Base-by-base conservation (phyloP, 92 coral and sea anemone species). In the Phymanthus crucifer region DNA sequence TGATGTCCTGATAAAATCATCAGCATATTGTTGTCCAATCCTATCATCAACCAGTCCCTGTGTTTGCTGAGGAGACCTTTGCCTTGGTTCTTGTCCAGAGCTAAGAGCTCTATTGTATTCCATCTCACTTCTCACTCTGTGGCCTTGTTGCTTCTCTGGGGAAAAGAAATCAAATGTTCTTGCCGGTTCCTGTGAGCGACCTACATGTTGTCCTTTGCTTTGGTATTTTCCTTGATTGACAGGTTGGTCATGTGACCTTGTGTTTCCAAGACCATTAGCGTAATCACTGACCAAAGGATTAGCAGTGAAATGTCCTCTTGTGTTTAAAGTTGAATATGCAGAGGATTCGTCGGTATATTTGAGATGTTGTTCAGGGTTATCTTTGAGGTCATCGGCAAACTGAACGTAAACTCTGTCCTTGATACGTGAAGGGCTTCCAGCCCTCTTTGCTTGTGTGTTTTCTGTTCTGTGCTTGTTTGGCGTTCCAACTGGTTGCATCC, bases 401-500 rank as follows among this genome's bases (percentile, higher is more conserved):
- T 90, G 94, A 10, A 92, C 97, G 83, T 90, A 92, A 2, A 83
- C 90, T 78, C 97, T 83, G 78, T 92, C 97, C 83, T 87, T 86
- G 32, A 87, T 61, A 47, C 84, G 73, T 5, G 89, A 79, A 27
- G 86, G 78, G 48, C 77, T 56, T 38, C 68, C 74, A 3, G 43
- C 9, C 75, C 72, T 84, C 54, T 29, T 73, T 68, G 38, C 71
- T 75, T 3, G 73, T 13, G n/a, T 18, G 7, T 50, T 73, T 34
- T 87, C 93, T 40, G 83, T 32, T 73, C 78, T 87, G 72, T 85
- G 84, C 56, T 71, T 88, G 18, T 87, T 26, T 43, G 97, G 91
- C 14, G 87, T 74, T 57, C 72, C 80, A 26, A 35, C 50, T 35
- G 92, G 85, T 36, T 70, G 80, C 94, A 90, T 87, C 47, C 72